Conservation (phyloP, 2,797 vertebrate genomes). For the Falco berigora region DNA sequence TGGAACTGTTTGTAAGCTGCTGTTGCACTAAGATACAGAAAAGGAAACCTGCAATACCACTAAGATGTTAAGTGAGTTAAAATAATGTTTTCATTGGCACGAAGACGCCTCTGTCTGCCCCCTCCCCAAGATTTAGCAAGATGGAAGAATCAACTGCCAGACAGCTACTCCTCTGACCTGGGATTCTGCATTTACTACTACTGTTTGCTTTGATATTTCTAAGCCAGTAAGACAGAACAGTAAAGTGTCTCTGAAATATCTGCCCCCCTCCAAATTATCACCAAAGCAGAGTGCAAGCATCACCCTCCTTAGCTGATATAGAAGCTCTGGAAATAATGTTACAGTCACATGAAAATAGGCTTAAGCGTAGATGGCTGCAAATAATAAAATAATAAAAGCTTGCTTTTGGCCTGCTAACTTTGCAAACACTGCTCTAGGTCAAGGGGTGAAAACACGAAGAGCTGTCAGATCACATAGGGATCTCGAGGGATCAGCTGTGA, state of each 20-base stretch:
- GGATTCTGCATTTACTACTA: not conserved
- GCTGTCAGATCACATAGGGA: not conserved
- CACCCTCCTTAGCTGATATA: not conserved
- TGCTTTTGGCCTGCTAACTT: not conserved
- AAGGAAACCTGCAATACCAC: not conserved
- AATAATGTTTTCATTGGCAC: not conserved
- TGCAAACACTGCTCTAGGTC: not conserved
- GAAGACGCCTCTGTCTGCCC: not conserved
- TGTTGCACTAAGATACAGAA: not conserved
- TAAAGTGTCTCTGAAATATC: not conserved
- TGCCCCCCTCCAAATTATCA: not conserved
- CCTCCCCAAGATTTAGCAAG: not conserved
- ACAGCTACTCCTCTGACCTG: not conserved
- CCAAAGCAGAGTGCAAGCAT: not conserved
- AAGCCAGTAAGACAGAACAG: not conserved
- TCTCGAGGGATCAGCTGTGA: not conserved
- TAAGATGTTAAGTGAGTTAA: not conserved
- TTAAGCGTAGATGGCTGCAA: not conserved
- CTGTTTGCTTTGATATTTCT: not conserved
- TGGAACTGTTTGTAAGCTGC: not conserved
- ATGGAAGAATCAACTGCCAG: not conserved
- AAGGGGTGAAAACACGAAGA: not conserved
- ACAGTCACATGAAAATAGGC: not conserved
- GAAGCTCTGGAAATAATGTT: not conserved
- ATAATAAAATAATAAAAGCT: not conserved